phyloP scores from a whole-genome alignment of 2,797 vertebrate genomes.

The Lemur catta region DNA sequence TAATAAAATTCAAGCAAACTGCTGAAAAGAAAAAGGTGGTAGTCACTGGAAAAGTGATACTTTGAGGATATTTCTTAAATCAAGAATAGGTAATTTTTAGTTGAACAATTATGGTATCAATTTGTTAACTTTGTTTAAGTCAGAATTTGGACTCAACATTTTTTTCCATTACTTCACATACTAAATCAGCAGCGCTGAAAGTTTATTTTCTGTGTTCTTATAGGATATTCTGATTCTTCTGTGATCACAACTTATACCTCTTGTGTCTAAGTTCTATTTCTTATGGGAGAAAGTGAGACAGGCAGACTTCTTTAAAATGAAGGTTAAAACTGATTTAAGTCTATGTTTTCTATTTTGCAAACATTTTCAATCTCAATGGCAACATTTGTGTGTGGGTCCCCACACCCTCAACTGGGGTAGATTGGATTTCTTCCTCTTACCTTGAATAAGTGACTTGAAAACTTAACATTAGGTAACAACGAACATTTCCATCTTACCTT shows the following conservation, averaged over 20 bases:
- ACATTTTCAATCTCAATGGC: neutral
- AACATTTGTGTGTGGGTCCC: neutral
- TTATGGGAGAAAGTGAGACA: neutral
- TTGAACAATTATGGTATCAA: neutral
- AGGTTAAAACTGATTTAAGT: neutral
- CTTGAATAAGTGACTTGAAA: neutral
- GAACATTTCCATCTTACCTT: slow-evolving; percentile 79
- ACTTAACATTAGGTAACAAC: neutral
- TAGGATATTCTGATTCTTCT: neutral
- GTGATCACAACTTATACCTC: neutral
- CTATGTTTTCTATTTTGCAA: neutral
- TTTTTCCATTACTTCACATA: neutral
- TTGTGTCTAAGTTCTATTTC: neutral
- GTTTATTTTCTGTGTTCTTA: neutral
- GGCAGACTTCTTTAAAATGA: neutral
- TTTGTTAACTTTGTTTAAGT: neutral
- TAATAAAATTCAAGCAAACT: neutral
- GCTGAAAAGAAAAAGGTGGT: neutral
- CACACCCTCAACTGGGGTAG: no score
- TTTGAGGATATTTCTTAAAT: neutral
- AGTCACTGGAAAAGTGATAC: neutral
- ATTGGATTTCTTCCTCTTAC: neutral
- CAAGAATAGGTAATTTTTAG: neutral
- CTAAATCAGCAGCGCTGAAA: neutral
- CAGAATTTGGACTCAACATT: neutral